Percentiles rank a stretch among this genome's conserved stretches.
phyloP scores from a whole-genome alignment of 2,888 invertebrate species.

The Drosophila eohydei region DNA sequence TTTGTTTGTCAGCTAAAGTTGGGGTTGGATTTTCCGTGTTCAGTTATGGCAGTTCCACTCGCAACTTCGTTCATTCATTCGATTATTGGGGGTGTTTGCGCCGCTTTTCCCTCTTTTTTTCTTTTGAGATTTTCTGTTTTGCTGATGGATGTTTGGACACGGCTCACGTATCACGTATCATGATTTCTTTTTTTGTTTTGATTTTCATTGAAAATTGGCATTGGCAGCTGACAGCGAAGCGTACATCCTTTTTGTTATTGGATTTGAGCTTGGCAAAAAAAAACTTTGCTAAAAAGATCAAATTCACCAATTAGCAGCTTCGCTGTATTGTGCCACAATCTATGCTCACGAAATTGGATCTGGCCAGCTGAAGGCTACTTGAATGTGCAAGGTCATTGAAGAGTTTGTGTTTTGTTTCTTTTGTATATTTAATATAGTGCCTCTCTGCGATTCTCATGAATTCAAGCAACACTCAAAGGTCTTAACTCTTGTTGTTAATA shows the following conservation, averaged over 20 bases:
- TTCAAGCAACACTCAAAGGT: background rate
- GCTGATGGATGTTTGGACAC: constrained; percentile 39
- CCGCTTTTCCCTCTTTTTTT: background rate
- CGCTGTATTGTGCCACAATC: background rate
- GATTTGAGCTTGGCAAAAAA: background rate
- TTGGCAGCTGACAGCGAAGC: constrained; percentile 25
- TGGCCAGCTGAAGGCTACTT: background rate
- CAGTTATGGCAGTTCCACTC: constrained; percentile 12
- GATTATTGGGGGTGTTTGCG: constrained; percentile 35
- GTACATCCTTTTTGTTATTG: constrained; percentile 30
- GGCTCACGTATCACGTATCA: constrained; percentile 12
- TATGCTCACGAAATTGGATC: background rate
- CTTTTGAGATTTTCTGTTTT: constrained; percentile 24
- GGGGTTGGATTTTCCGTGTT: constrained; percentile 14
- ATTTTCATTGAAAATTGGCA: constrained; percentile 41
- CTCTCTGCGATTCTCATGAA: background rate
- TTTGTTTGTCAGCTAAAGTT: constrained; percentile 25
- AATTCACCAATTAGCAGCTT: background rate
- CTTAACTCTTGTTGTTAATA: background rate
- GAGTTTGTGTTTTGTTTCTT: background rate
- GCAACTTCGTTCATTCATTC: constrained; percentile 43
- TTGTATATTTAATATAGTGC: background rate
- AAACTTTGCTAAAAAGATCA: background rate
- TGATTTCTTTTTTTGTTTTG: background rate
- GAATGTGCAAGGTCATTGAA: background rate